Percentiles rank a stretch among this genome's conserved stretches.
These are phyloP conservation scores for Spizaetus ornatus DNA, from an alignment of 2,113 vertebrate genomes.

Conservation along the genomic window DNA sequence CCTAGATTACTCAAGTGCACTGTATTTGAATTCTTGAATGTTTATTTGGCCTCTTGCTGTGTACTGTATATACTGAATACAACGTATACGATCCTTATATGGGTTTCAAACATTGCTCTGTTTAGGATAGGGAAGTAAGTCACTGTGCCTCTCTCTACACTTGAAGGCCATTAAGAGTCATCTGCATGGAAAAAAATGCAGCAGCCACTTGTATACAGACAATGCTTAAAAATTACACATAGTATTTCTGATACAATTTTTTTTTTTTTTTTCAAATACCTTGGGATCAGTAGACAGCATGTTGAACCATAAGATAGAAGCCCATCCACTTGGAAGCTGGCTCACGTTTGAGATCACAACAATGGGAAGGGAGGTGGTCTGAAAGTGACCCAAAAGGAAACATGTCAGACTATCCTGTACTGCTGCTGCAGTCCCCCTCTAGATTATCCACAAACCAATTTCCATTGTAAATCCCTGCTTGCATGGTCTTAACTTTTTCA, in stretches of 20 bases:
- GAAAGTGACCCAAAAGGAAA: not conserved
- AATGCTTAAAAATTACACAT: not conserved
- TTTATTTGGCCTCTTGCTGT: not conserved
- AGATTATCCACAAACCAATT: not conserved
- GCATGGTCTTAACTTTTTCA: not conserved
- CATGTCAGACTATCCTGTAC: not conserved
- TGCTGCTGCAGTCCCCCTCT: not conserved
- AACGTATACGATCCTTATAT: fast-evolving
- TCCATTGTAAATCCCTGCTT: not conserved
- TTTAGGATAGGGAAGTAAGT: not conserved
- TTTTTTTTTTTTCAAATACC: constrained; percentile 64
- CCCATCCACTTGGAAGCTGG: constrained; percentile 97
- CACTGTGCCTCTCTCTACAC: not conserved
- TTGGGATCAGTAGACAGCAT: constrained; percentile 90
- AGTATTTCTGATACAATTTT: not conserved
- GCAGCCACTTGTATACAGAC: not conserved
- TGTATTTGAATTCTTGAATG: not conserved
- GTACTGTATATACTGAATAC: not conserved
- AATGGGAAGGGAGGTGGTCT: constrained; percentile 90
- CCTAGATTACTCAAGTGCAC: not conserved
- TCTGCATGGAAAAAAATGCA: not conserved
- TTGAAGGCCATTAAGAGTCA: not conserved
- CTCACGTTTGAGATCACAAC: constrained; percentile 97
- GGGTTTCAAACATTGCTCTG: not conserved
- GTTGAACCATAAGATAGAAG: constrained; percentile 98